A percentile compares a stretch with the other conserved stretches of the same genome.
Conservation (phyloP, 2,113 vertebrate genomes). For the Corapipo altera region DNA sequence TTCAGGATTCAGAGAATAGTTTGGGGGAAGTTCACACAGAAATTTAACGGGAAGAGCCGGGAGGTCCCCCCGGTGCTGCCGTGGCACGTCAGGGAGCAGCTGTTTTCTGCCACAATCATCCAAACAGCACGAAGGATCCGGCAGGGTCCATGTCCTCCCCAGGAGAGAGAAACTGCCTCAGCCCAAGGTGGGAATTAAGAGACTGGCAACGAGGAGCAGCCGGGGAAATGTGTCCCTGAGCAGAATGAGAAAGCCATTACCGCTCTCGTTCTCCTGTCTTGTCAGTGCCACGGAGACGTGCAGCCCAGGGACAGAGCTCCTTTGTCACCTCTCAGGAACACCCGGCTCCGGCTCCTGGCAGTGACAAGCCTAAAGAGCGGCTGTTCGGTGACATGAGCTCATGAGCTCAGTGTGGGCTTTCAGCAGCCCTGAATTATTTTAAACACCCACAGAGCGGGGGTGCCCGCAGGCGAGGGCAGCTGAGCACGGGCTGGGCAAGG, state of each 20-base stretch:
- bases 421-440: background rate
- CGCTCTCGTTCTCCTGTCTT: background rate
- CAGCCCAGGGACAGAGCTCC: constrained; percentile 28
- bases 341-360: background rate
- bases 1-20: background rate
- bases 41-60: background rate
- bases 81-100: background rate
- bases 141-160: background rate
- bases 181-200: background rate
- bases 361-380: constrained; percentile 12
- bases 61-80: background rate
- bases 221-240: background rate
- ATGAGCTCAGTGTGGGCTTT: background rate
- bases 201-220: background rate
- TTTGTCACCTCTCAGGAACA: constrained; percentile 26
- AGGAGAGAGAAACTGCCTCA: background rate
- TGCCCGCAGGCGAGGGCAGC: background rate
- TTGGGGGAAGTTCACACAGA: background rate
- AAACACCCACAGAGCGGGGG: background rate
- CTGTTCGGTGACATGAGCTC: background rate
- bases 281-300: background rate
- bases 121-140: background rate
- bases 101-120: background rate
- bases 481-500: background rate
- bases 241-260: constrained; percentile 39